Evolutionary conservation across 2,113 vertebrate species (phyloP).

Genomic region (Mola mola): DNA sequence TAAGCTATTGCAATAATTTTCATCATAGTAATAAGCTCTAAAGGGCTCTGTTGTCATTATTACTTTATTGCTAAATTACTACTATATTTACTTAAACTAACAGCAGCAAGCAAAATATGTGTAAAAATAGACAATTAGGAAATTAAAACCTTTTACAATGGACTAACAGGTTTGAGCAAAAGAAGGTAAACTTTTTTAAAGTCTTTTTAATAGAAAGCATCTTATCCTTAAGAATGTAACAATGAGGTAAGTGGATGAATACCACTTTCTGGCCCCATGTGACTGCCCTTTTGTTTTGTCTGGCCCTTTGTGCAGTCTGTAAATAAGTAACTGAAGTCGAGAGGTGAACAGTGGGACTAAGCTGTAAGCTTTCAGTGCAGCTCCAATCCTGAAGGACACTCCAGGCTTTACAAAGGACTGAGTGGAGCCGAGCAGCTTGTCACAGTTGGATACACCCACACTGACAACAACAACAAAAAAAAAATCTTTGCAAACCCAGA

Average conservation of each 20-base stretch:
- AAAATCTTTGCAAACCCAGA: constrained; percentile 78
- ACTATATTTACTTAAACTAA: too few relatives aligned
- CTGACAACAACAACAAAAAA: constrained; percentile 68
- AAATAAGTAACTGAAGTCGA: constrained; percentile 68
- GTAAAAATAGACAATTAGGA: neutral
- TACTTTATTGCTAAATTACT: too few relatives aligned
- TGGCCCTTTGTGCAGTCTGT: constrained; percentile 46
- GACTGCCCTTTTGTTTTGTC: constrained; percentile 61
- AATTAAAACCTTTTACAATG: neutral
- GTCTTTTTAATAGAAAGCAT: constrained; percentile 18
- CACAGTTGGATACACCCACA: constrained; percentile 83
- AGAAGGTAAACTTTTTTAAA: constrained; percentile 2
- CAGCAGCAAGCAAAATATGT: neutral
- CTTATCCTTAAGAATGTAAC: constrained; percentile 24
- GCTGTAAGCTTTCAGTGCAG: constrained; percentile 47
- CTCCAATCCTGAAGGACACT: constrained; percentile 69
- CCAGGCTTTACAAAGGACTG: constrained; percentile 74
- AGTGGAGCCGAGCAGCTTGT: constrained; percentile 73
- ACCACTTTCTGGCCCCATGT: constrained; percentile 35
- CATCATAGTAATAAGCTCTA: too few relatives aligned
- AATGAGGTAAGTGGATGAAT: constrained; percentile 33
- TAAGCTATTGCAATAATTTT: too few relatives aligned
- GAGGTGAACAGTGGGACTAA: constrained; percentile 53
- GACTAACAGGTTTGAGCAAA: constrained; percentile 1
- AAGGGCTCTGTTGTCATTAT: too few relatives aligned